Conservation (phyloP, 1,140 invertebrate genomes). For the Macrobrachium nipponense region DNA sequence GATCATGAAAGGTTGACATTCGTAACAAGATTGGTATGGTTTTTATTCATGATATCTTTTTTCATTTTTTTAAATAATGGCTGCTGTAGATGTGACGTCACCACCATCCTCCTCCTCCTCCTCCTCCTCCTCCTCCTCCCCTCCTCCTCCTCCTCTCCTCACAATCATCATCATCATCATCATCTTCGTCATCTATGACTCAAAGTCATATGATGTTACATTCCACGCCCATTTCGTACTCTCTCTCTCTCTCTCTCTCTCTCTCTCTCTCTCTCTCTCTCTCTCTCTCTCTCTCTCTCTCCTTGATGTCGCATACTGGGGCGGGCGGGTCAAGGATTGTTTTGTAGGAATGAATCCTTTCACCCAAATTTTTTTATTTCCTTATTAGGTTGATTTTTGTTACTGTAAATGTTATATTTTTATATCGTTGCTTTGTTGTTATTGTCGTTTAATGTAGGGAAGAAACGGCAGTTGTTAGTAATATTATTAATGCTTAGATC, state of each 20-base stretch:
- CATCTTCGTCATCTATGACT: not conserved
- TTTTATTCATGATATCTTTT: too few relatives aligned
- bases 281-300: not conserved
- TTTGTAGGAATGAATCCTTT: too few relatives aligned
- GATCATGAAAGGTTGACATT: too few relatives aligned
- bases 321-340: too few relatives aligned
- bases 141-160: not conserved
- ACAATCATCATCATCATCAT: not conserved
- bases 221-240: not conserved
- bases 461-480: too few relatives aligned
- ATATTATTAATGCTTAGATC: too few relatives aligned
- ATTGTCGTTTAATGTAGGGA: too few relatives aligned
- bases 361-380: not conserved
- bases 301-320: too few relatives aligned
- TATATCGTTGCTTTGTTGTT: too few relatives aligned
- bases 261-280: not conserved
- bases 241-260: slow-evolving; percentile 6
- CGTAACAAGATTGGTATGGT: too few relatives aligned
- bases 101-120: not conserved
- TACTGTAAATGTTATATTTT: too few relatives aligned
- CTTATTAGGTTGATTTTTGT: not conserved
- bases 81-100: not conserved
- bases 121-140: not conserved
- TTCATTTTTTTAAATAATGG: not conserved
- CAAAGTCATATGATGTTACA: not conserved